Evolutionary conservation across 53 echinoderm and acorn worm species (phyloP), one percentile per base, ranked within the genome.

Genomic region (Holothuria scabra): DNA sequence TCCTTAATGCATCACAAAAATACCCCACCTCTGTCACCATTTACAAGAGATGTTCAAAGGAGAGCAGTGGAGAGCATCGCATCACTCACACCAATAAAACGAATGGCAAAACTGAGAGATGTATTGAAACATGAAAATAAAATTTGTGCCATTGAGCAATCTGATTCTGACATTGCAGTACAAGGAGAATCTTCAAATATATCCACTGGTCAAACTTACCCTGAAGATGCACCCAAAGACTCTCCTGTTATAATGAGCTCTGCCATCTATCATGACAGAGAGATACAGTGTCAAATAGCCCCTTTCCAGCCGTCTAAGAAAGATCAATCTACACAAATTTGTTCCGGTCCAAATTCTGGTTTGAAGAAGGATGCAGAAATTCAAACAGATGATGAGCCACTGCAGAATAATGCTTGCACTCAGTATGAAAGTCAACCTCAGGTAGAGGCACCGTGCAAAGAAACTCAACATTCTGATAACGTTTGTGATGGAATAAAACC

Each of bases 21-120:
- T 28, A 37, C 28, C 0, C 35, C 67, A 34, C 67, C 67, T 4
- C 8, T 72, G 46, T 72, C 72, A 24, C 72, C 72, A 32, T 72
- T 24, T 48, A 46, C 49, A 11, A 72, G 48, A 7, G 46, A 72
- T 72, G 46, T 72, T 72, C 72, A 72, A 24, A 38, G 23, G 72
- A n/a, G 72, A 72, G 72, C 72, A 44, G 46, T 72, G 22, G 38
- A 72, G 28, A 72, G 72, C 46, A 72, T 72, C 23, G 31, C 72
- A 1, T n/a, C 48, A 21, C 8, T 44, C 72, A 32, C 72, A 21
- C 72, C 72, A 6, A 28, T 16, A 16, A 52, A 14, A 16, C 52
- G 0, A 3, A 52, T 52, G 14, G 5, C 14, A 52, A 52, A 52
- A 18, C 52, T 52, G 1, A 18, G 18, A 52, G 18, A 52, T 52